These are phyloP conservation scores for Ptychoptera albimana DNA, from an alignment of 2,888 invertebrate genomes.

Conservation along the genomic window DNA sequence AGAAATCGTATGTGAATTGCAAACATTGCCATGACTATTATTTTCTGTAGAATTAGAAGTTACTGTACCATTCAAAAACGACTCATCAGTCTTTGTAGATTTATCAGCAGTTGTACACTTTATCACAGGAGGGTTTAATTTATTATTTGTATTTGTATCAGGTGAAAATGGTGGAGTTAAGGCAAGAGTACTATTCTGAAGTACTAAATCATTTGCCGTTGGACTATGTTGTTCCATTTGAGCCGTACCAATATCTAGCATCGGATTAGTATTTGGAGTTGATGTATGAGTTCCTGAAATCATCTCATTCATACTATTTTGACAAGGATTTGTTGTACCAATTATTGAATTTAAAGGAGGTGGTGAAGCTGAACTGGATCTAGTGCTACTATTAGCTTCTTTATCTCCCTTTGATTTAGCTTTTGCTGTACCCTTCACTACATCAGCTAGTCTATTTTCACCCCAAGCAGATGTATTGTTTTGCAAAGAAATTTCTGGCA, in stretches of 20 bases:
- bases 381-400: conserved; percentile 1
- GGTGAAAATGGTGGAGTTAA: conserved; percentile 44
- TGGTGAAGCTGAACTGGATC: conserved; percentile 6
- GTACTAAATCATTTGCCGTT: conserved; percentile 16
- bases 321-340: background rate
- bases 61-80: conserved; percentile 23
- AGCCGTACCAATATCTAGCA: conserved; percentile 12
- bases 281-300: background rate
- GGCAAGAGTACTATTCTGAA: conserved; percentile 32
- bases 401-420: conserved; percentile 18
- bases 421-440: conserved; percentile 58
- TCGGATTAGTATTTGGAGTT: background rate
- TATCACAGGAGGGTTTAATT: conserved; percentile 31
- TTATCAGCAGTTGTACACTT: conserved; percentile 44
- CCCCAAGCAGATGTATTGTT: conserved; percentile 19
- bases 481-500: conserved; percentile 1
- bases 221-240: conserved; percentile 8
- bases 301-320: too few species aligned
- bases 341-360: conserved; percentile 8
- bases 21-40: conserved; percentile 6
- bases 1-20: conserved; percentile 1
- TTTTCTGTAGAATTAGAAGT: conserved; percentile 15
- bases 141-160: conserved; percentile 24
- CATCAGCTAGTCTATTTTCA: conserved; percentile 56
- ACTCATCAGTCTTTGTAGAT: conserved; percentile 49